A percentile compares a stretch with the other conserved stretches of the same genome.
Evolutionary conservation across 2,113 vertebrate species (phyloP).

Genomic region (Scalopus aquaticus): DNA sequence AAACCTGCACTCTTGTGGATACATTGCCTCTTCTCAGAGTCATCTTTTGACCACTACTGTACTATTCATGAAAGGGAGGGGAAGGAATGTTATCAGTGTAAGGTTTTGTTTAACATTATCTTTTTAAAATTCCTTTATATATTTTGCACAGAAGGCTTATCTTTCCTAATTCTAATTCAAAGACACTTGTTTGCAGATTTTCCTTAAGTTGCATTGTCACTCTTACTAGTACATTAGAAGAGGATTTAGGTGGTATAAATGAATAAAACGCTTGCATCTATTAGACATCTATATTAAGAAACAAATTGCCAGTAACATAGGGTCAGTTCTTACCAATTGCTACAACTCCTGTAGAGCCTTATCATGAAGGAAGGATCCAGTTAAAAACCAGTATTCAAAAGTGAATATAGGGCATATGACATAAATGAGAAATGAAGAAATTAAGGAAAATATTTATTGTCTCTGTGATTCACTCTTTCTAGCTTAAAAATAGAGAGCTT

Average conservation of each 20-base stretch:
- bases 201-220: neutral
- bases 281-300: neutral
- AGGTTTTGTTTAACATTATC: neutral
- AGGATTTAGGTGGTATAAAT: neutral
- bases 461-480: neutral
- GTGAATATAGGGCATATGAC: neutral
- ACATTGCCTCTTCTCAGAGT: neutral
- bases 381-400: neutral
- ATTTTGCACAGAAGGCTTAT: neutral
- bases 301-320: neutral
- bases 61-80: neutral
- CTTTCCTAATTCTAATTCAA: neutral
- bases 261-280: neutral
- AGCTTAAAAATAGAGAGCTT: neutral
- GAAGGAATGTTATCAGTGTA: neutral
- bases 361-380: neutral
- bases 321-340: neutral
- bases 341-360: neutral
- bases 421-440: neutral
- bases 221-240: neutral
- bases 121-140: neutral
- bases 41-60: neutral
- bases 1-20: neutral
- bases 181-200: neutral
- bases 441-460: neutral